phyloP scores from a whole-genome alignment of 1,140 invertebrate species.

The Papilio glaucus region DNA sequence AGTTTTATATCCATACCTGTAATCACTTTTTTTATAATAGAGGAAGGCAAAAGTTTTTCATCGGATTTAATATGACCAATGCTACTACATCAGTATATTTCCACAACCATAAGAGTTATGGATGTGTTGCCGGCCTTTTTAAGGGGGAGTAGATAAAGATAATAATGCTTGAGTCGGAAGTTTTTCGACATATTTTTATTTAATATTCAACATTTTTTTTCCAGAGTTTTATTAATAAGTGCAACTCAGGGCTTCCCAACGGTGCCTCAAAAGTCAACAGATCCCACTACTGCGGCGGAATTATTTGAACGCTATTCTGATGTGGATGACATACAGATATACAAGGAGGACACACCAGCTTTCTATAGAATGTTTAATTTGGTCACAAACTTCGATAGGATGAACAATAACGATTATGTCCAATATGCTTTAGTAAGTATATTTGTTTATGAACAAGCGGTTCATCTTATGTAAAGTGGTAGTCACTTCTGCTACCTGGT shows the following conservation, averaged over 20 bases:
- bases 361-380: slow-evolving; percentile 85
- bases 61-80: too few species aligned
- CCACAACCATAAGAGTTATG: too few species aligned
- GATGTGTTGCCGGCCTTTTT: too few species aligned
- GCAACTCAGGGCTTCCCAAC: slow-evolving; percentile 58
- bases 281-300: slow-evolving; percentile 51
- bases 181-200: not conserved
- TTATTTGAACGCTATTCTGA: slow-evolving; percentile 59
- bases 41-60: too few species aligned
- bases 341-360: slow-evolving; percentile 50
- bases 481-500: too few species aligned
- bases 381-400: slow-evolving; percentile 85
- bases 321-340: slow-evolving; percentile 64
- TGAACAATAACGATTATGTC: slow-evolving; percentile 85
- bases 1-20: too few species aligned
- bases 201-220: slow-evolving; percentile 33
- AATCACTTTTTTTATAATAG: too few species aligned
- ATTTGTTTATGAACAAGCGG: not conserved
- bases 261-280: slow-evolving; percentile 38
- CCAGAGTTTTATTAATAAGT: slow-evolving; percentile 64
- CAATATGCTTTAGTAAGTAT: slow-evolving; percentile 86
- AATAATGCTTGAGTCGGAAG: too few species aligned
- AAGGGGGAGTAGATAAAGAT: too few species aligned
- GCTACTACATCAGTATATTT: too few species aligned
- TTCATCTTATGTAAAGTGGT: too few species aligned